Conservation (phyloP, 2,113 vertebrate genomes). For the Labeo catla region DNA sequence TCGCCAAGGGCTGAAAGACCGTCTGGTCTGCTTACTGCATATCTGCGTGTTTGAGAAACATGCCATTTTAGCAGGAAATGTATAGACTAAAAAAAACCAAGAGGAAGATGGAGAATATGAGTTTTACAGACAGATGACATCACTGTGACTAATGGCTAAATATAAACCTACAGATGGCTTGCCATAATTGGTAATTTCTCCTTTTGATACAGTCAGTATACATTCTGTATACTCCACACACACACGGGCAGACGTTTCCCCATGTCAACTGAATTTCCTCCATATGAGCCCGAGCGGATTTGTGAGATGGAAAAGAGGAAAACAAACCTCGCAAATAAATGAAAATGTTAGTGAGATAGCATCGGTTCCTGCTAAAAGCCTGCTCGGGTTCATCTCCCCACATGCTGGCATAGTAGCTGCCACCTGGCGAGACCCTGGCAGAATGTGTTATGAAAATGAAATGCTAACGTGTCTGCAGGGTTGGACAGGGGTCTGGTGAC, state of each 20-base stretch:
- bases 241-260: background rate
- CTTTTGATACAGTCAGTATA: conserved; percentile 2
- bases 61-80: background rate
- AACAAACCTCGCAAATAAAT: conserved; percentile 42
- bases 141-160: background rate
- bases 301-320: conserved; percentile 26
- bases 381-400: background rate
- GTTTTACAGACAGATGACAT: background rate
- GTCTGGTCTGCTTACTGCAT: background rate
- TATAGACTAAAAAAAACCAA: background rate
- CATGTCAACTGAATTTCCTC: conserved; percentile 35
- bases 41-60: background rate
- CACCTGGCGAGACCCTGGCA: conserved; percentile 44
- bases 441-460: conserved; percentile 35
- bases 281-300: background rate
- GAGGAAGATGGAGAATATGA: conserved; percentile 16
- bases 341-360: conserved; percentile 36
- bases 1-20: conserved; percentile 27
- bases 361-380: conserved; percentile 37
- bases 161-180: conserved; percentile 11
- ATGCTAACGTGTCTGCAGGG: conserved; percentile 22
- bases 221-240: background rate
- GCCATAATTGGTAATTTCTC: conserved; percentile 2
- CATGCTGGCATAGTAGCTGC: conserved; percentile 34
- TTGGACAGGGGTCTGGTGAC: conserved; percentile 42